These are phyloP conservation scores for Ciconia nigra DNA, from an alignment of 2,797 vertebrate genomes.

Conservation along the genomic window DNA sequence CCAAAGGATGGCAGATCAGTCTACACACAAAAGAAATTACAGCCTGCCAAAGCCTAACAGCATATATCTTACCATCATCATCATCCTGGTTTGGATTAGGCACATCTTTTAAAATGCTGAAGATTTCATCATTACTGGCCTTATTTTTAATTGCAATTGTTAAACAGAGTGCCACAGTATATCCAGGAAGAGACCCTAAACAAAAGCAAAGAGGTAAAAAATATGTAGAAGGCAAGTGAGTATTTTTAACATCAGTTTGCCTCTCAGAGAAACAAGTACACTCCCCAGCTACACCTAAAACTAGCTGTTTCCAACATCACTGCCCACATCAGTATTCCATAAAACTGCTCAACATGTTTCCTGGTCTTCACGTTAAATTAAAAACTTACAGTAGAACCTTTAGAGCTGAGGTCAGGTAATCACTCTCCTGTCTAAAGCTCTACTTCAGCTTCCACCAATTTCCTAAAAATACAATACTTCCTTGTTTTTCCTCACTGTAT, in stretches of 20 bases:
- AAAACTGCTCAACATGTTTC: neutral
- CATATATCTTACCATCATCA: conserved; percentile 82
- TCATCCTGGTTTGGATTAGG: conserved; percentile 98
- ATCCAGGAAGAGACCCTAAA: conserved; percentile 90
- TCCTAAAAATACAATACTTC: neutral
- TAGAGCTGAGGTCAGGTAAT: neutral
- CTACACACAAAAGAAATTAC: neutral
- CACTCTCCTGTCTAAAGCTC: neutral
- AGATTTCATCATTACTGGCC: conserved; percentile 92
- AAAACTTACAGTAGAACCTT: neutral
- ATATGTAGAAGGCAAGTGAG: neutral
- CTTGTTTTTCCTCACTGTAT: neutral
- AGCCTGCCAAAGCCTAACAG: neutral
- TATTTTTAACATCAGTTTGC: neutral
- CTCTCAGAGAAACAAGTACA: neutral
- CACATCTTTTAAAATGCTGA: conserved; percentile 90
- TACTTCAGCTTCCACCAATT: neutral
- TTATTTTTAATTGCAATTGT: conserved; percentile 94
- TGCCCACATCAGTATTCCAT: neutral
- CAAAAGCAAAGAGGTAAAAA: neutral
- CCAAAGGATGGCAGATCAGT: neutral
- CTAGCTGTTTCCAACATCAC: neutral
- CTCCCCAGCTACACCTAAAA: neutral
- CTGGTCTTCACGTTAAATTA: neutral
- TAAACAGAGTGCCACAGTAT: conserved; percentile 82